Percentiles rank a stretch among this genome's conserved stretches.
These are phyloP conservation scores for Drosophila jambulina DNA, from an alignment of 1,140 invertebrate genomes.

Conservation along the genomic window DNA sequence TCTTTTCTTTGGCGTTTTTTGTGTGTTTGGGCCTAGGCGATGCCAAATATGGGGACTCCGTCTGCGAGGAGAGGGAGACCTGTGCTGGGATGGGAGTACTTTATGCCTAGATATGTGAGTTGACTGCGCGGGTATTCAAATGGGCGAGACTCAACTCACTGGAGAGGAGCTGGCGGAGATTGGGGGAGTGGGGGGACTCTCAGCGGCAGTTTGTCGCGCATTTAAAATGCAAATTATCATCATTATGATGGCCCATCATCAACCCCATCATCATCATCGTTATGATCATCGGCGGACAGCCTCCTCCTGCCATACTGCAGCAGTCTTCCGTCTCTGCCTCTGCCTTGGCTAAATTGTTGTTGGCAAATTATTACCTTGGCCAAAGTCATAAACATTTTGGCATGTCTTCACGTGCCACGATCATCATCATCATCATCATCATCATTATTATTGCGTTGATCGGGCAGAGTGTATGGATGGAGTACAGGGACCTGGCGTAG, in stretches of 20 bases:
- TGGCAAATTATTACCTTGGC: slow-evolving; percentile 81
- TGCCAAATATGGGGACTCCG: slow-evolving; percentile 74
- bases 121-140: slow-evolving; percentile 64
- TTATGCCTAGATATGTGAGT: slow-evolving; percentile 67
- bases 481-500: slow-evolving; percentile 2
- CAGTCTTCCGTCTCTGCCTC: neutral
- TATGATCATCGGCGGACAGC: slow-evolving; percentile 45
- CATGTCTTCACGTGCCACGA: slow-evolving; percentile 78
- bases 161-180: neutral
- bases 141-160: slow-evolving; percentile 43
- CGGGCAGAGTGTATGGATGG: slow-evolving; percentile 1
- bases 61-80: slow-evolving; percentile 23
- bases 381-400: slow-evolving; percentile 76
- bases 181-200: slow-evolving; percentile 7
- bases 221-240: slow-evolving; percentile 84
- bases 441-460: slow-evolving; percentile 31
- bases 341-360: slow-evolving; percentile 53
- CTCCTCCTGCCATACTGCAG: slow-evolving; percentile 37
- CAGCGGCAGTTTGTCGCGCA: slow-evolving; percentile 75
- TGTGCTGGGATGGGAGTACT: slow-evolving; percentile 54
- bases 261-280: slow-evolving; percentile 41
- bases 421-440: slow-evolving; percentile 43
- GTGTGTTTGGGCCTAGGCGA: slow-evolving; percentile 18
- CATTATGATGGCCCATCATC: slow-evolving; percentile 76
- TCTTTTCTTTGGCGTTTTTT: slow-evolving; percentile 43